Percentiles rank a stretch among this genome's conserved stretches.
phyloP scores from a whole-genome alignment of 2,797 vertebrate genomes.

The Botia almorhae region DNA sequence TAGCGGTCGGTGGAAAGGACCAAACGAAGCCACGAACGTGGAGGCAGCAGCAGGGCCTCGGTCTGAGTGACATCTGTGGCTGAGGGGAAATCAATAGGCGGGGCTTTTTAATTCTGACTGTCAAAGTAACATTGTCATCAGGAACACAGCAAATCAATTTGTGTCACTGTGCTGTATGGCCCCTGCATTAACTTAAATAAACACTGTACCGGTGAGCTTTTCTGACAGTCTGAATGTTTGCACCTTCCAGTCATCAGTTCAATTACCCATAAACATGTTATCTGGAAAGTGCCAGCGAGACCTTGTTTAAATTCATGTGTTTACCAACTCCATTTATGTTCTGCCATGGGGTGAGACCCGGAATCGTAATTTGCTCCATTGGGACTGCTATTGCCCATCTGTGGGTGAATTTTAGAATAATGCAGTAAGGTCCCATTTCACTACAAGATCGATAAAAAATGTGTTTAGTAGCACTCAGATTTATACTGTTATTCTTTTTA shows the following conservation, averaged over 20 bases:
- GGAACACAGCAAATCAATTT: slow-evolving; percentile 65
- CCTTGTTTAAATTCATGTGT: slow-evolving; percentile 22
- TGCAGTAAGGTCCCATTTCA: background rate
- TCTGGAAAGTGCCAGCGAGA: slow-evolving; percentile 13
- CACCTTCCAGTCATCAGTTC: slow-evolving; percentile 38
- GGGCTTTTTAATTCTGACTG: slow-evolving; percentile 76
- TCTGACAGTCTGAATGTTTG: slow-evolving; percentile 6
- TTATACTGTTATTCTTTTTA: background rate
- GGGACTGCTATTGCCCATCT: background rate
- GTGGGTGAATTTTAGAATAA: background rate
- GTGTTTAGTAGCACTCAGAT: too few species aligned
- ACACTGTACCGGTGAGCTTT: slow-evolving; percentile 32
- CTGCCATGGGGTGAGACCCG: background rate
- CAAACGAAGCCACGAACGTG: slow-evolving; percentile 65
- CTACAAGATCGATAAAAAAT: background rate
- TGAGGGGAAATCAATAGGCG: slow-evolving; percentile 80
- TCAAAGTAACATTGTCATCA: slow-evolving; percentile 67
- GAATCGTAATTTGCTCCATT: background rate
- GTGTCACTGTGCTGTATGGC: slow-evolving; percentile 44
- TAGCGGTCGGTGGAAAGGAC: slow-evolving; percentile 65
- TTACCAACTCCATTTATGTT: slow-evolving; percentile 2
- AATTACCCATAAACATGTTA: slow-evolving; percentile 44
- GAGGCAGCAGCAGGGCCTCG: slow-evolving; percentile 54
- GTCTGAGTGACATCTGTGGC: slow-evolving; percentile 65
- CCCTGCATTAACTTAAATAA: slow-evolving; percentile 43